Percentiles rank a stretch among this genome's conserved stretches.
phyloP scores from a whole-genome alignment of 2,113 vertebrate species.

The Peucedramus taeniatus region DNA sequence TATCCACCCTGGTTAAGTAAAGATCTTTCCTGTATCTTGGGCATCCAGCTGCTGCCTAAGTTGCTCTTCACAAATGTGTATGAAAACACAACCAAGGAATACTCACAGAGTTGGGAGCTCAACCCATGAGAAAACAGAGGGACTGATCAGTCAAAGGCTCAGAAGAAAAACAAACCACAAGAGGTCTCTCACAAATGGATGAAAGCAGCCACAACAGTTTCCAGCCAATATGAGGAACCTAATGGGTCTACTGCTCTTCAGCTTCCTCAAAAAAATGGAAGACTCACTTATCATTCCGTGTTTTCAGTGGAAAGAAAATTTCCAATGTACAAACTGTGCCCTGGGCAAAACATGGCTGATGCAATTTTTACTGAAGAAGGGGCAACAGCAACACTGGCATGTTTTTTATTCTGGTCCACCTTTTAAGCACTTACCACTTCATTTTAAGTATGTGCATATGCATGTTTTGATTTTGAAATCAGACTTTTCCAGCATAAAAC shows the following conservation, averaged over 20 bases:
- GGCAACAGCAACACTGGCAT: neutral
- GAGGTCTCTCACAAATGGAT: neutral
- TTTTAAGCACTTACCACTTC: neutral
- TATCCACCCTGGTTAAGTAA: neutral
- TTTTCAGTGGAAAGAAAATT: neutral
- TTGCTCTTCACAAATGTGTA: neutral
- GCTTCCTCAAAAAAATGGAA: neutral
- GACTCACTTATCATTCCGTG: neutral
- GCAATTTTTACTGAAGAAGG: neutral
- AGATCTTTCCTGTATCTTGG: neutral
- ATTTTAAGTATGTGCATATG: neutral
- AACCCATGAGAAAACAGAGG: neutral
- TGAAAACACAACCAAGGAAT: neutral
- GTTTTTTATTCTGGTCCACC: neutral
- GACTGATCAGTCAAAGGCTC: neutral
- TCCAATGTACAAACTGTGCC: neutral
- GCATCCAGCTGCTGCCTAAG: neutral
- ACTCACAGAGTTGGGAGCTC: neutral
- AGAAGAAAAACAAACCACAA: neutral
- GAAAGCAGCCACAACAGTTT: neutral
- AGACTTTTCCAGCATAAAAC: constrained; percentile 32
- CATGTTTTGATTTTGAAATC: constrained; percentile 54
- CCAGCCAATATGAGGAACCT: neutral
- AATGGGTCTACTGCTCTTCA: neutral
- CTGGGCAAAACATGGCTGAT: neutral